Percentiles rank a stretch among this genome's conserved stretches.
Conservation (phyloP, 1,140 invertebrate species). For the Aphelenchoides fujianensis region DNA sequence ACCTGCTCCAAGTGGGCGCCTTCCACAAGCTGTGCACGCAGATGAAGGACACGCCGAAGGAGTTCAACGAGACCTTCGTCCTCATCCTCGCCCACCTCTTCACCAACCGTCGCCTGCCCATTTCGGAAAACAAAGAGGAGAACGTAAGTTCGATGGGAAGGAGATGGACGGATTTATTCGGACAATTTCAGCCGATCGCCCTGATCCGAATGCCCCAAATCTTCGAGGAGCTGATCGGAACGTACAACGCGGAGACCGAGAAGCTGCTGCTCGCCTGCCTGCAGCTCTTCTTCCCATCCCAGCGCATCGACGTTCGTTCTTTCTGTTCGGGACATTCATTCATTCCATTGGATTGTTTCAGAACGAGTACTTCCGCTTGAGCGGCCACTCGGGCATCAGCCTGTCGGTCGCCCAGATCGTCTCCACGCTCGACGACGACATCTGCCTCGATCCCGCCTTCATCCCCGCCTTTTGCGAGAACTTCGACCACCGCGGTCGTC, state of each 20-base stretch:
- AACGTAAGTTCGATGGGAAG: background rate
- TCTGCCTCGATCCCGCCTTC: slow-evolving; percentile 50
- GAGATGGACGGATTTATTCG: background rate
- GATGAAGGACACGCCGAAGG: slow-evolving; percentile 24
- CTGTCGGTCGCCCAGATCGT: slow-evolving; percentile 46
- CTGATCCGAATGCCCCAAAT: slow-evolving; percentile 31
- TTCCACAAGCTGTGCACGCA: slow-evolving; percentile 45
- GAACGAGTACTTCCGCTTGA: slow-evolving; percentile 44
- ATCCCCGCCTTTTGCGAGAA: slow-evolving; percentile 40
- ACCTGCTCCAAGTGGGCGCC: slow-evolving; percentile 53
- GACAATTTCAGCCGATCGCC: slow-evolving; percentile 35
- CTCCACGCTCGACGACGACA: slow-evolving; percentile 43
- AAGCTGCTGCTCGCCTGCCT: slow-evolving; percentile 46
- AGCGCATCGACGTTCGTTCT: slow-evolving; percentile 39
- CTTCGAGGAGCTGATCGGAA: slow-evolving; percentile 31
- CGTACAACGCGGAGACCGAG: slow-evolving; percentile 43
- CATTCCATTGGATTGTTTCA: slow-evolving; percentile 21
- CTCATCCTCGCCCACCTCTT: slow-evolving; percentile 57
- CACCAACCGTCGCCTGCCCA: slow-evolving; percentile 38
- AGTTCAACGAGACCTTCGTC: slow-evolving; percentile 39
- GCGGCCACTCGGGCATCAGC: slow-evolving; percentile 15
- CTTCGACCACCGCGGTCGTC: slow-evolving; percentile 51
- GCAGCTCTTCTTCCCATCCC: slow-evolving; percentile 29
- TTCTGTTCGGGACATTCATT: background rate
- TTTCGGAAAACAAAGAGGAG: slow-evolving; percentile 23